These are phyloP conservation scores for Pterois miles DNA, from an alignment of 2,797 vertebrate species.

Conservation along the genomic window DNA sequence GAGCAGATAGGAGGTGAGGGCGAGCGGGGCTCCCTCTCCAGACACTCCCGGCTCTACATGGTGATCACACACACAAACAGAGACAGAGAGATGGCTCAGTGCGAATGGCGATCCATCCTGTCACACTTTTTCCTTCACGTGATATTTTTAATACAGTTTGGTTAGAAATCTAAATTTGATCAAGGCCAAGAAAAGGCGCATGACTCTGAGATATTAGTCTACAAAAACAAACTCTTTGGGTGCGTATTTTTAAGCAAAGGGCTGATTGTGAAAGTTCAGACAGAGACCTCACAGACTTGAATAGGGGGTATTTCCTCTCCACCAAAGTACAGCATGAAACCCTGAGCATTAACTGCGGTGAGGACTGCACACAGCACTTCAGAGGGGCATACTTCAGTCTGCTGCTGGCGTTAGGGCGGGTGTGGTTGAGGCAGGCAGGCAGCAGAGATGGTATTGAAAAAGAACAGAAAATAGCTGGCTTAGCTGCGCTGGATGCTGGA, in stretches of 20 bases:
- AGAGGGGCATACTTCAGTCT: conserved; percentile 62
- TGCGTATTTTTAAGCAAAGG: conserved; percentile 14
- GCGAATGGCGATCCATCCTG: background rate
- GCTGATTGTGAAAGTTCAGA: conserved; percentile 48
- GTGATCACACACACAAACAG: conserved; percentile 8
- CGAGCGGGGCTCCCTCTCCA: conserved; percentile 18
- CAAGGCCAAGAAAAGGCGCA: background rate
- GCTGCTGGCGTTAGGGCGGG: conserved; percentile 56
- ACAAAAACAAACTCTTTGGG: background rate
- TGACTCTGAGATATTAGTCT: conserved; percentile 28
- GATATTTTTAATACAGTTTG: conserved; percentile 32
- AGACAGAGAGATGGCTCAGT: background rate
- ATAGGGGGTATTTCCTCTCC: conserved; percentile 55
- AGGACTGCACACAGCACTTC: conserved; percentile 62
- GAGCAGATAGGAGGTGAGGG: background rate
- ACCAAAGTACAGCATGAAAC: conserved; percentile 50
- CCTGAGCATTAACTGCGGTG: conserved; percentile 65
- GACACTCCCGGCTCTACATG: background rate
- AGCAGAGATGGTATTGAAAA: conserved; percentile 58
- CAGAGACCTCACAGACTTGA: conserved; percentile 53
- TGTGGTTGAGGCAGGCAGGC: conserved; percentile 68
- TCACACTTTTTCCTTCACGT: conserved; percentile 35
- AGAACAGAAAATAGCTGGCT: conserved; percentile 72
- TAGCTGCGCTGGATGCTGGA: conserved; percentile 34
- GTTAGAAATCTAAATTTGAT: conserved; percentile 15